A percentile compares a stretch with the other conserved stretches of the same genome.
phyloP scores from a whole-genome alignment of 2,888 invertebrate genomes.

The Leptarthrus brevirostris region DNA sequence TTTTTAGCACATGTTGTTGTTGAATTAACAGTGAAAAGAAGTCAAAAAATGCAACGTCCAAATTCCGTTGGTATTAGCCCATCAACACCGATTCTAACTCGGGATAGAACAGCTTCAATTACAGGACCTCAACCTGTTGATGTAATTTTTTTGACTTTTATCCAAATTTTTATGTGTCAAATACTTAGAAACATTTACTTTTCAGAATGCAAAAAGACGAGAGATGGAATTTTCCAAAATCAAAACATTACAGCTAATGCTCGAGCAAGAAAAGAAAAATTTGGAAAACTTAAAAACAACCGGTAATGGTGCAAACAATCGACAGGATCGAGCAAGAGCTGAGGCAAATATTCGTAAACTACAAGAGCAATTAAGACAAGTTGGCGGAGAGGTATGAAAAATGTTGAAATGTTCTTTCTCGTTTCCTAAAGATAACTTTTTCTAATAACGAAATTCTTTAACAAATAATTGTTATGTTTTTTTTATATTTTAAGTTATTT shows the following conservation, averaged over 20 bases:
- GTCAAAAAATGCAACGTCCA: constrained; percentile 68
- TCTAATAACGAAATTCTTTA: constrained; percentile 8
- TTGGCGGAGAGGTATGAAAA: constrained; percentile 66
- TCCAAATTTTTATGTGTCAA: background rate
- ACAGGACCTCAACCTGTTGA: constrained; percentile 90
- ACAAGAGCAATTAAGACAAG: constrained; percentile 66
- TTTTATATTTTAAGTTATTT: too few species aligned
- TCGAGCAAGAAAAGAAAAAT: constrained; percentile 87
- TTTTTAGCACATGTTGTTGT: constrained; percentile 76
- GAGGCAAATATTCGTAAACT: constrained; percentile 66
- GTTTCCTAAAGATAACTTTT: too few species aligned
- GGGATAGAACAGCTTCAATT: constrained; percentile 72
- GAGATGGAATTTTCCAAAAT: constrained; percentile 86
- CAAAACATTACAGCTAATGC: constrained; percentile 88
- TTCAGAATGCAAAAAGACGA: constrained; percentile 84
- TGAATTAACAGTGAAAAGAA: constrained; percentile 77
- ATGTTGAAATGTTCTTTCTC: constrained; percentile 10
- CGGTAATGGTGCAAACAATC: constrained; percentile 63
- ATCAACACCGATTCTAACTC: constrained; percentile 70
- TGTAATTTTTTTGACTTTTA: constrained; percentile 69
- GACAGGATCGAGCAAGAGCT: constrained; percentile 58
- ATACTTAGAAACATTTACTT: constrained; percentile 43
- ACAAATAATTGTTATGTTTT: constrained; percentile 21
- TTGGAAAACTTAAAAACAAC: constrained; percentile 78
- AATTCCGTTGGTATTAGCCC: constrained; percentile 67